These are phyloP conservation scores for Drosophila meridionalis DNA, from an alignment of 2,888 invertebrate species.

Conservation along the genomic window DNA sequence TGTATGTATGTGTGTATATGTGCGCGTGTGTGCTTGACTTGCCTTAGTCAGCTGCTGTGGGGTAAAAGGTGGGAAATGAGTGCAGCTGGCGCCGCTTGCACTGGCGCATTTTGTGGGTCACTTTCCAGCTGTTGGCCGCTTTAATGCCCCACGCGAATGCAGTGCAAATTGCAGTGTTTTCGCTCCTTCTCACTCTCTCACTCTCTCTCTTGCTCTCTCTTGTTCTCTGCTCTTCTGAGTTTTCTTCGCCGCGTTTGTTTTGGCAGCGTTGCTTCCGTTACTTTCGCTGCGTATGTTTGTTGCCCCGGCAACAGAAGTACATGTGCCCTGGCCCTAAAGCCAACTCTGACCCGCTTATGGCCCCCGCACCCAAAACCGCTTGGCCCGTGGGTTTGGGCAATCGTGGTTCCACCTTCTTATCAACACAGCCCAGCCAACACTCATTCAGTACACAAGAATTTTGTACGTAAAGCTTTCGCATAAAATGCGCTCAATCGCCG, in stretches of 20 bases:
- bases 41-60: slow-evolving; percentile 41
- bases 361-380: not conserved
- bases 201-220: not conserved
- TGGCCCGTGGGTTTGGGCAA: not conserved
- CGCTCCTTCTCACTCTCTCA: not conserved
- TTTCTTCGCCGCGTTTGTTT: slow-evolving; percentile 33
- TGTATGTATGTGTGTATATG: slow-evolving; percentile 9
- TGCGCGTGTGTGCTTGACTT: slow-evolving; percentile 13
- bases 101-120: slow-evolving; percentile 51
- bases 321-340: slow-evolving; percentile 25
- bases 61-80: not conserved
- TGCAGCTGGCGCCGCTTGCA: slow-evolving; percentile 30
- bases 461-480: slow-evolving; percentile 43
- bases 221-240: not conserved
- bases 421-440: slow-evolving; percentile 33
- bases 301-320: slow-evolving; percentile 31
- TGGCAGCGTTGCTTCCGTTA: not conserved
- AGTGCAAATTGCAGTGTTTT: slow-evolving; percentile 10
- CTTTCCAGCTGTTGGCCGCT: slow-evolving; percentile 43
- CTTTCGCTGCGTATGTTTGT: slow-evolving; percentile 28
- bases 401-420: slow-evolving; percentile 44
- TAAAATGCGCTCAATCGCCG: slow-evolving; percentile 28
- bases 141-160: not conserved
- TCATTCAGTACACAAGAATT: slow-evolving; percentile 35
- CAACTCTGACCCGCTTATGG: slow-evolving; percentile 17